Percentiles rank a stretch among this genome's conserved stretches.
phyloP scores from a whole-genome alignment of 2,888 invertebrate species.

The Desoria tigrina region DNA sequence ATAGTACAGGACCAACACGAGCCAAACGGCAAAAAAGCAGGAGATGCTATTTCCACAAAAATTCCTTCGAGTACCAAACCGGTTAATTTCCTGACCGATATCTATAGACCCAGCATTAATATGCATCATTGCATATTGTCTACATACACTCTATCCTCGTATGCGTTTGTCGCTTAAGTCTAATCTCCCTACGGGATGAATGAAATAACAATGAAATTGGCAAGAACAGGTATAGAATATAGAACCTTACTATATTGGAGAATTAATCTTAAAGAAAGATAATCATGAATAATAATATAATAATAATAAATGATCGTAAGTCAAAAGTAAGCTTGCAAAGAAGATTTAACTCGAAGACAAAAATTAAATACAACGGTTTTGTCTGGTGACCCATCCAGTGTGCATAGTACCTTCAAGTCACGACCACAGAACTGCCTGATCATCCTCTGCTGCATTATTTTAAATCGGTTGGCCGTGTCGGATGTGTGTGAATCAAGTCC shows the following conservation, averaged over 20 bases:
- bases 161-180: too few species aligned
- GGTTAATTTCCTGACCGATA: not conserved
- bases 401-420: slow-evolving; percentile 13
- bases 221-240: too few species aligned
- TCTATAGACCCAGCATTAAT: not conserved
- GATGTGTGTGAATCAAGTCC: too few species aligned
- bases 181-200: too few species aligned
- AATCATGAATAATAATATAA: too few species aligned
- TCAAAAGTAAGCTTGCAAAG: too few species aligned
- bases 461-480: not conserved
- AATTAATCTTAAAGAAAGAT: too few species aligned
- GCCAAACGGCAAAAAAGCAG: not conserved
- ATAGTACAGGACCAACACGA: too few species aligned
- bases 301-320: too few species aligned
- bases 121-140: not conserved
- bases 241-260: too few species aligned
- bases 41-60: not conserved
- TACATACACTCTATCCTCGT: too few species aligned
- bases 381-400: slow-evolving; percentile 20
- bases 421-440: not conserved
- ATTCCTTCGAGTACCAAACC: not conserved
- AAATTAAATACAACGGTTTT: slow-evolving; percentile 25
- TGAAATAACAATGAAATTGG: too few species aligned
- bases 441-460: not conserved
- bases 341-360: slow-evolving; percentile 6